These are phyloP conservation scores for Hyaena hyaena DNA, from an alignment of 2,113 vertebrate species.

Conservation along the genomic window DNA sequence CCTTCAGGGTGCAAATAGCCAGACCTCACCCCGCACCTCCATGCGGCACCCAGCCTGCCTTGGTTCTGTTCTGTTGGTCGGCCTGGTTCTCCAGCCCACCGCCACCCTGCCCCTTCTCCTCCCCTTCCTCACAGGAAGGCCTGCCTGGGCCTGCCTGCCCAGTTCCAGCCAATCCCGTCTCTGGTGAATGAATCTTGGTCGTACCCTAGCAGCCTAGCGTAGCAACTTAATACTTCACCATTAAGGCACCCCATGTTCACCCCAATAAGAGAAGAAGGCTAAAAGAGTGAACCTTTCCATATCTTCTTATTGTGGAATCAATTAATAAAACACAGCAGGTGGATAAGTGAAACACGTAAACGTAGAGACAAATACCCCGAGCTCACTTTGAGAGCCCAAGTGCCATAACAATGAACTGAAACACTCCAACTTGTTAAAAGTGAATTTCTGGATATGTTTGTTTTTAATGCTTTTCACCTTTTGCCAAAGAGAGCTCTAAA, in stretches of 20 bases:
- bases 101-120: not conserved
- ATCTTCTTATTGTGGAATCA: not conserved
- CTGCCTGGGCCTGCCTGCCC: not conserved
- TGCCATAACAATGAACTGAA: not conserved
- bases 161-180: not conserved
- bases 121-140: not conserved
- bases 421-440: not conserved
- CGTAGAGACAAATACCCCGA: accelerated
- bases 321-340: not conserved
- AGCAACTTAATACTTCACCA: not conserved
- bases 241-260: not conserved
- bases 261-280: not conserved
- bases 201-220: not conserved
- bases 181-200: not conserved
- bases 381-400: not conserved
- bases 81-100: not conserved
- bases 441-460: not conserved
- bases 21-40: accelerated
- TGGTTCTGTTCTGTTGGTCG: too few relatives aligned
- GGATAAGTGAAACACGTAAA: not conserved
- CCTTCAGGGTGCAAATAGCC: not conserved
- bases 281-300: not conserved
- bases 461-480: not conserved
- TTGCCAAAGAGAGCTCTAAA: not conserved
- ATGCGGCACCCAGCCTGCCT: accelerated